These are phyloP conservation scores for Meloe dianella DNA, from an alignment of 2,888 invertebrate species.

Conservation along the genomic window DNA sequence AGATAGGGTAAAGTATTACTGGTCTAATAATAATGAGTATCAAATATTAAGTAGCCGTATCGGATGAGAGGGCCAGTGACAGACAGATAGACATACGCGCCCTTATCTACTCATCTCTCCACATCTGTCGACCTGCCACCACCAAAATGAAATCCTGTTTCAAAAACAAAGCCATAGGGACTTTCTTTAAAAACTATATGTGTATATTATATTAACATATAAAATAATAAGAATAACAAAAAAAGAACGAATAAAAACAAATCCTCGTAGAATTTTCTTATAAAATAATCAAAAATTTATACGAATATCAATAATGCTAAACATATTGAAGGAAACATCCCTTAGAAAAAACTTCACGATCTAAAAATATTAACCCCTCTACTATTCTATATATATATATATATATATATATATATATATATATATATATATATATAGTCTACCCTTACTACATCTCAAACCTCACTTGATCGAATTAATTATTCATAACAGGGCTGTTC, in stretches of 20 bases:
- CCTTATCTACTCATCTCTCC: slow-evolving; percentile 48
- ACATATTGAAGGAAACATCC: slow-evolving; percentile 13
- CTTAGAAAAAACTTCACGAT: neutral
- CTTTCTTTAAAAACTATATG: neutral
- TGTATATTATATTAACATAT: neutral
- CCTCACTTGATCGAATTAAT: slow-evolving; percentile 36
- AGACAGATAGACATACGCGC: slow-evolving; percentile 36
- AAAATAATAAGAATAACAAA: too few species aligned
- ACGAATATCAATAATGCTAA: slow-evolving; percentile 22
- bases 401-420: neutral
- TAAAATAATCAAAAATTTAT: slow-evolving; percentile 21
- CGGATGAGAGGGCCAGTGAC: slow-evolving; percentile 44
- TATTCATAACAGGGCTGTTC: slow-evolving; percentile 32
- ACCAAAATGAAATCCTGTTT: slow-evolving; percentile 18
- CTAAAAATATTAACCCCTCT: neutral
- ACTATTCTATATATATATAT: neutral
- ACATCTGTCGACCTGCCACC: slow-evolving; percentile 45
- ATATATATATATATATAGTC: too few species aligned
- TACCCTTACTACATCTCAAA: slow-evolving; percentile 24
- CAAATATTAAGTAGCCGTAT: slow-evolving; percentile 50
- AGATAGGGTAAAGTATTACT: slow-evolving; percentile 22
- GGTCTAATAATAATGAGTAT: slow-evolving; percentile 47
- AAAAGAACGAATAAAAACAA: neutral
- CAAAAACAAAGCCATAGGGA: slow-evolving; percentile 6
- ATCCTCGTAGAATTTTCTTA: neutral